Conservation (phyloP, 2,888 invertebrate genomes). For the Agrotis puta region DNA sequence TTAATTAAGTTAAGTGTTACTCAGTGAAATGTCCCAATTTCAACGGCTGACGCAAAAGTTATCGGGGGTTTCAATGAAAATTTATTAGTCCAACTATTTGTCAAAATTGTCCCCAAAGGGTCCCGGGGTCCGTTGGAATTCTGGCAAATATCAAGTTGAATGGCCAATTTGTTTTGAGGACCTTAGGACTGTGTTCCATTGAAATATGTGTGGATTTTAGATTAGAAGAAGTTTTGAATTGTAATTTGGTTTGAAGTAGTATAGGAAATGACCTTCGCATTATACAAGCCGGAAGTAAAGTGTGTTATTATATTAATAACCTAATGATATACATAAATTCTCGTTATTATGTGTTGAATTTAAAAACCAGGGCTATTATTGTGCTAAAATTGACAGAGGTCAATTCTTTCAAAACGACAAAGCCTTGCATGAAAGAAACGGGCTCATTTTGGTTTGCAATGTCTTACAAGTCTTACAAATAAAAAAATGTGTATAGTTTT, state of each 20-base stretch:
- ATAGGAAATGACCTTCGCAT: slow-evolving; percentile 51
- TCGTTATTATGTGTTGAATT: slow-evolving; percentile 36
- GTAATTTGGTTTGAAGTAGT: slow-evolving; percentile 54
- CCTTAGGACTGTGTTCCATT: slow-evolving; percentile 66
- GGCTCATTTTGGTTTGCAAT: neutral
- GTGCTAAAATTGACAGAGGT: slow-evolving; percentile 19
- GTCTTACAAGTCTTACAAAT: neutral
- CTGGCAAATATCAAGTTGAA: slow-evolving; percentile 83
- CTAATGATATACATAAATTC: slow-evolving; percentile 44
- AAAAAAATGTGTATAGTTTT: neutral
- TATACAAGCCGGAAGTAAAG: slow-evolving; percentile 40
- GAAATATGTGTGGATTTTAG: slow-evolving; percentile 73
- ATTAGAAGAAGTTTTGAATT: slow-evolving; percentile 60
- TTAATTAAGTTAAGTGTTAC: slow-evolving; percentile 87
- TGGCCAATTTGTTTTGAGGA: slow-evolving; percentile 83
- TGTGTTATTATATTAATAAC: slow-evolving; percentile 43
- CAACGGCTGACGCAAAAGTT: slow-evolving; percentile 85
- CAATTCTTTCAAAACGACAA: slow-evolving; percentile 2
- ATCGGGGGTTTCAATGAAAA: slow-evolving; percentile 88
- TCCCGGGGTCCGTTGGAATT: slow-evolving; percentile 76
- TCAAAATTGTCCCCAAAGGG: slow-evolving; percentile 88
- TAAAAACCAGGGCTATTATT: slow-evolving; percentile 34
- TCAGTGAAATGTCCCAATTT: slow-evolving; percentile 85
- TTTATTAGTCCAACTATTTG: slow-evolving; percentile 90
- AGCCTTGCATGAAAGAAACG: neutral